Evolutionary conservation across 2,888 invertebrate species (phyloP), one percentile per base, ranked within the genome.

Genomic region (Pammene fasciana): DNA sequence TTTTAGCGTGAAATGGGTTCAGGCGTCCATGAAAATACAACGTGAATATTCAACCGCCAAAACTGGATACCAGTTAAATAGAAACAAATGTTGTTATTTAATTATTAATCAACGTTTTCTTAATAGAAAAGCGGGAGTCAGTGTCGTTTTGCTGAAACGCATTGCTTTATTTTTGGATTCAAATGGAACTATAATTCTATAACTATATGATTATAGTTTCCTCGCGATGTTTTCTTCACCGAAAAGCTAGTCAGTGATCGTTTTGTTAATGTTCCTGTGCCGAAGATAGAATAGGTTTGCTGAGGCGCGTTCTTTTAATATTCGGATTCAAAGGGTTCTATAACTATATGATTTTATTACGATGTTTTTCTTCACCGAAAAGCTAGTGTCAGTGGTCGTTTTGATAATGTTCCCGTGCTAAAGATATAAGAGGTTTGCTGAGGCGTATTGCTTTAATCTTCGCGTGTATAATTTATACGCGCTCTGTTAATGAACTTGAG

Each of bases 1-100:
- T 65, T 60, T 65, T 50, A 26, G 46, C 54, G 54, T 36, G 46
- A 52, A 65, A 65, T 70, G 60, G 65, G 54, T 46, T 34, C 43
- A 13, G 16, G 16, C 56, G 48, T 43, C 50, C 34, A 36, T 68
- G 34, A 56, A 56, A 57, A 56, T 26, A 38, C 26, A 26, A 26
- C 4, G 4, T 26, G 26, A 1, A 26, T 26, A 26, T 26, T 26
- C 26, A 11, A 10, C 36, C n/a, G 11, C 11, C 36, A 11, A 48
- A 26, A 26, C 11, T 13, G 26, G 50, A 26, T 26, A 18, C 16
- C 8, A 48, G 48, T 16, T 14, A 16, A 48, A 48, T 16, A 9
- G 10, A 26, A 26, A 26, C 26, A 26, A n/a, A n/a, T 26, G 1
- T 26, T 4, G 26, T 26, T 26, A 26, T 26, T 26, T 26, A 26